Conservation (phyloP, 2,113 vertebrate species). For the Setophaga coronata region DNA sequence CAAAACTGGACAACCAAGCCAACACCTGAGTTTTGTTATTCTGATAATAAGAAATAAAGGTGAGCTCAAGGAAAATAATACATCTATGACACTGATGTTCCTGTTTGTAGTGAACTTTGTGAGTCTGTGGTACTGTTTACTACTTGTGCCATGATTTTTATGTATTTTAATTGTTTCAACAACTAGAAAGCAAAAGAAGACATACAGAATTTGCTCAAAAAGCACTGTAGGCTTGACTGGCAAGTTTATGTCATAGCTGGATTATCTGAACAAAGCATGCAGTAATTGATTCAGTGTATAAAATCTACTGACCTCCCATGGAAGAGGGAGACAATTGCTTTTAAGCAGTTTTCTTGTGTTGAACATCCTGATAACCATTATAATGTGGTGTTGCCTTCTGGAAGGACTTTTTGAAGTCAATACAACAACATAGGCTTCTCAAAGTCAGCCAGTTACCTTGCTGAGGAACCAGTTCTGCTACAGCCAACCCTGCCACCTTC, state of each 20-base stretch:
- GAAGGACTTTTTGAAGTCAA: background rate
- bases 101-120: background rate
- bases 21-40: background rate
- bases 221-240: background rate
- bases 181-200: background rate
- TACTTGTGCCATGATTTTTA: background rate
- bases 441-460: background rate
- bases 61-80: background rate
- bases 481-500: background rate
- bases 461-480: background rate
- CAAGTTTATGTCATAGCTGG: background rate
- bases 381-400: fast-evolving
- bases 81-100: fast-evolving
- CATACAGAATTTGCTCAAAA: background rate
- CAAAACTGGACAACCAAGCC: background rate
- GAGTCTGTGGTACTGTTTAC: background rate
- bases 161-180: background rate
- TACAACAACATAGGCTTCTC: background rate
- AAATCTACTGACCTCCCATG: background rate
- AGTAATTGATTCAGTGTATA: background rate
- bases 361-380: fast-evolving
- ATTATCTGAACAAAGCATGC: background rate
- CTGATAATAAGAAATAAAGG: background rate
- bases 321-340: background rate
- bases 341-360: background rate